Evolutionary conservation across 2,113 vertebrate species (phyloP), one percentile per base, ranked within the genome.

Genomic region (Narcine bancroftii): DNA sequence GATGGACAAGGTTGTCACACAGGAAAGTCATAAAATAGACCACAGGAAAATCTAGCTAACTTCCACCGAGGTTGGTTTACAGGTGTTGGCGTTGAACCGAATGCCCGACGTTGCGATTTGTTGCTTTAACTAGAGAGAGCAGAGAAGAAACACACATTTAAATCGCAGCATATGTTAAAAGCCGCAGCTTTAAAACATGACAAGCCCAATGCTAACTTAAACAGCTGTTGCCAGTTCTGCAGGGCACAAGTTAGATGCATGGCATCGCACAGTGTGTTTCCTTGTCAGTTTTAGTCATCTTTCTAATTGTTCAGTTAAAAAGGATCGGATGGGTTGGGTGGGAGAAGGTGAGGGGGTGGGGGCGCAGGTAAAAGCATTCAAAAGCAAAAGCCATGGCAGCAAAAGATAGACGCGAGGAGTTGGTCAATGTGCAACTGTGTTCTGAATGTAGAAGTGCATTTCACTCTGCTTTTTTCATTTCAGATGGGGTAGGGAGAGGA

Each of bases 171-270:
- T 89, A 66, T 89, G 85, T 66, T 65, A 42, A 89, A 89, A 65
- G 42, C 85, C 42, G 60, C 85, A 42, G 85, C 85, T 42, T 65
- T 65, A 66, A 65, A 89, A 65, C 60, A 47, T 42, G 60, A 89
- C 60, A 19, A 89, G 60, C 60, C 65, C 63, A 36, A 89, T 42
- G 85, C 85, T 65, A 89, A 89, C 60, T 15, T 65, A 65, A 63
- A 42, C 85, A 89, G 85, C 85, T 89, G 85, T 63, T 63, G 56
- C 60, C 56, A 89, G 60, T 89, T 60, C 60, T 65, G 36, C n/a
- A 89, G 85, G 85, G 60, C n/a, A 39, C 56, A 89, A 60, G 85
- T 63, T 66, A 42, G 85, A 85, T n/a, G 81, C 50, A 56, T 56
- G 53, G 47, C 81, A 85, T 85, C 81, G 56, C n/a, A 17, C 53